A percentile compares a stretch with the other conserved stretches of the same genome.
Conservation (phyloP, 2,888 invertebrate genomes). For the Adineta ricciae region DNA sequence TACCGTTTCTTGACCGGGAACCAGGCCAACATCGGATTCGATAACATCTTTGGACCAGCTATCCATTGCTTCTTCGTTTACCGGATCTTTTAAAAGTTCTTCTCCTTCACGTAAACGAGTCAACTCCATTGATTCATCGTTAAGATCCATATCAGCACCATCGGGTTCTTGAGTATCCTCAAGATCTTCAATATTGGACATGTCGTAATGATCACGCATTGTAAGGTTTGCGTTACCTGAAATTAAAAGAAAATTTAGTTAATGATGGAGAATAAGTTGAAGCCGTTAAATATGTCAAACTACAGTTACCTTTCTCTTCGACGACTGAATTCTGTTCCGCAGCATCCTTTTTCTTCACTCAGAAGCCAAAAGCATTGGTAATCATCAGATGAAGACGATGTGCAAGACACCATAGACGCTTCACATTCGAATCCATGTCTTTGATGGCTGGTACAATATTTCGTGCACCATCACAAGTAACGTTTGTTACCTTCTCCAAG, state of each 20-base stretch:
- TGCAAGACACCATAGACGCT: background rate
- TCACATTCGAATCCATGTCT: background rate
- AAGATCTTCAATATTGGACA: background rate
- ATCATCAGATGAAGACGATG: background rate
- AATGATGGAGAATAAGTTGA: background rate
- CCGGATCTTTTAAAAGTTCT: background rate
- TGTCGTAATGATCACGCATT: background rate
- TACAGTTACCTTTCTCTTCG: background rate
- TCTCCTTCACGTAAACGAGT: background rate
- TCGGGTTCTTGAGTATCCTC: background rate
- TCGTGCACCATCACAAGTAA: background rate
- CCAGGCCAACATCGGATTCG: background rate
- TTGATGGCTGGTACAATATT: background rate
- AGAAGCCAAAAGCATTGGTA: background rate
- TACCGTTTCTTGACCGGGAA: background rate
- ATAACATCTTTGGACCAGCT: background rate
- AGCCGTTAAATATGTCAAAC: background rate
- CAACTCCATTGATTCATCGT: background rate
- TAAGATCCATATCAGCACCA: background rate
- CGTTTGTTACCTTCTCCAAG: background rate
- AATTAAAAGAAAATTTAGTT: background rate
- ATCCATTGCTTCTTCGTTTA: background rate
- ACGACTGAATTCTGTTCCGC: background rate
- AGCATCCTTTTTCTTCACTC: background rate
- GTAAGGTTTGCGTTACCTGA: background rate